Evolutionary conservation across 2,888 invertebrate genomes (phyloP).

Genomic region (Tenodera sinensis): DNA sequence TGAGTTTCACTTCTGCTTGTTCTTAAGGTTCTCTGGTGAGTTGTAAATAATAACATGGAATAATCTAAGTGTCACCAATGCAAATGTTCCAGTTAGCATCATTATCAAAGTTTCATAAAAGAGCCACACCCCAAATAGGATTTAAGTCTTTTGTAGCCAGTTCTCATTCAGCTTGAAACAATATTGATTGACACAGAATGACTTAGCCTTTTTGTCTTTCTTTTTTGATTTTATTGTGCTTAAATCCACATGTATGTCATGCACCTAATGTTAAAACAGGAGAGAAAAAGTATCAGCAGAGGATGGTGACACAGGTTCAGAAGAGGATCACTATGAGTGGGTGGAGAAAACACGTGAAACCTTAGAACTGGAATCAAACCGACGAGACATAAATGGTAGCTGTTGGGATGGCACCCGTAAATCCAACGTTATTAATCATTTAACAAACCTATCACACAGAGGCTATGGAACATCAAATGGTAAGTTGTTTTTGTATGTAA

Average conservation of each 20-base stretch:
- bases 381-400: not conserved
- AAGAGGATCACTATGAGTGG: slow-evolving; percentile 15
- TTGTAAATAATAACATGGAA: too few species aligned
- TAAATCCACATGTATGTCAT: not conserved
- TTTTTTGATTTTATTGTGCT: too few species aligned
- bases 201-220: not conserved
- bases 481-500: slow-evolving; percentile 28
- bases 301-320: not conserved
- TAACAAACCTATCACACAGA: slow-evolving; percentile 67
- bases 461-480: slow-evolving; percentile 61
- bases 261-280: not conserved
- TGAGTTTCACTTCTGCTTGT: too few species aligned
- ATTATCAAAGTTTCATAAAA: too few species aligned
- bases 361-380: not conserved
- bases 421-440: slow-evolving; percentile 54
- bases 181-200: not conserved
- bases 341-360: slow-evolving; percentile 24
- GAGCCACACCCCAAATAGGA: too few species aligned
- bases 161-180: too few species aligned
- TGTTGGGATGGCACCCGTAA: slow-evolving; percentile 12
- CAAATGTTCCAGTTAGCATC: too few species aligned
- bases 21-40: too few species aligned
- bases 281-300: not conserved
- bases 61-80: too few species aligned
- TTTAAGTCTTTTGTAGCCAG: too few species aligned